These are phyloP conservation scores for Laterallus jamaicensis DNA, from an alignment of 2,113 vertebrate species.

Conservation along the genomic window DNA sequence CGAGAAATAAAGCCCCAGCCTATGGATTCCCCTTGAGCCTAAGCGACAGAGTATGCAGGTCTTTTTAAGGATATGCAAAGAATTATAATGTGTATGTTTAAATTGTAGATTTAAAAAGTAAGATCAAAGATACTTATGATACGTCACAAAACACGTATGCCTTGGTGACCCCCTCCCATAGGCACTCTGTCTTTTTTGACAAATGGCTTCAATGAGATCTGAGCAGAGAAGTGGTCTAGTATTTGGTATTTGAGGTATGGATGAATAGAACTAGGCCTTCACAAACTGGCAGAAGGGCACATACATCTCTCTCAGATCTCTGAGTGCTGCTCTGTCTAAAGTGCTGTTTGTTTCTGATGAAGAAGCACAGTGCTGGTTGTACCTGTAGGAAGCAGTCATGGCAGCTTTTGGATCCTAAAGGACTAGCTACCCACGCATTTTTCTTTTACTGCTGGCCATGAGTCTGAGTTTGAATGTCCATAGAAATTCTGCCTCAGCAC, in stretches of 20 bases:
- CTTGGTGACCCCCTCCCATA: accelerated
- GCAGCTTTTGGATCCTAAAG: not conserved
- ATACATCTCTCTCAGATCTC: not conserved
- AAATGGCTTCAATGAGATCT: not conserved
- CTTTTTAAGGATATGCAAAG: not conserved
- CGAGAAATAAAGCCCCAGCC: not conserved
- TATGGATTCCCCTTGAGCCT: not conserved
- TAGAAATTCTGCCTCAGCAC: not conserved
- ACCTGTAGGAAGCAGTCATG: not conserved
- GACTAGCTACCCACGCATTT: not conserved
- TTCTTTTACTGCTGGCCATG: not conserved
- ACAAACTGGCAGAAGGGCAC: not conserved
- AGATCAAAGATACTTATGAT: not conserved
- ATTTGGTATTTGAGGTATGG: not conserved
- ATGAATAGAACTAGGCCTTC: not conserved
- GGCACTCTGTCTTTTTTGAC: not conserved
- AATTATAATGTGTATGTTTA: not conserved
- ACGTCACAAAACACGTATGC: not conserved
- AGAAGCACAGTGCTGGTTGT: accelerated
- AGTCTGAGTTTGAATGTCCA: not conserved
- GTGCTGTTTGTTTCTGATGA: not conserved
- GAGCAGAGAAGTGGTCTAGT: not conserved
- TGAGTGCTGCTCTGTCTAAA: not conserved
- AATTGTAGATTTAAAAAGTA: not conserved
- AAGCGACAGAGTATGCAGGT: not conserved